Evolutionary conservation across 2,888 invertebrate genomes (phyloP).

Genomic region (Leucozona laternaria): DNA sequence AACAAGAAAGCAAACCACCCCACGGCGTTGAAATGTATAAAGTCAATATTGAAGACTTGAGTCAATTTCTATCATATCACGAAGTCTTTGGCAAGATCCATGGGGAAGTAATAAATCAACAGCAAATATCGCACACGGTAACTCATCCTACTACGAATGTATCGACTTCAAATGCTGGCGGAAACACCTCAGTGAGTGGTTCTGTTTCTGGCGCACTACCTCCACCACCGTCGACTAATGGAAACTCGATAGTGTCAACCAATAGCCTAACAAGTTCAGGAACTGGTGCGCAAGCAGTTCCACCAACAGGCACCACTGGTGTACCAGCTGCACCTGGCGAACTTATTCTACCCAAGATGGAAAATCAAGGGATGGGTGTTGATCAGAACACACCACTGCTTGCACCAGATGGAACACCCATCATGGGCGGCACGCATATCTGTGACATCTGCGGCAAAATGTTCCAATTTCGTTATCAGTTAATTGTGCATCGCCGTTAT

Average conservation of each 20-base stretch:
- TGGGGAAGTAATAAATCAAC: slow-evolving; percentile 84
- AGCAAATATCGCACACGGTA: slow-evolving; percentile 84
- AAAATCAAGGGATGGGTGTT: slow-evolving; percentile 81
- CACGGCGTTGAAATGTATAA: slow-evolving; percentile 89
- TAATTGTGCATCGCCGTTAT: slow-evolving; percentile 93
- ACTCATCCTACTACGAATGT: slow-evolving; percentile 80
- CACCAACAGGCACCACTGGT: slow-evolving; percentile 32
- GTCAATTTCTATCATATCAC: slow-evolving; percentile 93
- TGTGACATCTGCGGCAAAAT: slow-evolving; percentile 94
- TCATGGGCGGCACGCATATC: slow-evolving; percentile 87
- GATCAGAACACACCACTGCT: slow-evolving; percentile 85
- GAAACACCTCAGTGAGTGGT: slow-evolving; percentile 70
- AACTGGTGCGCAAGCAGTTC: slow-evolving; percentile 51
- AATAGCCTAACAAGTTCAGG: slow-evolving; percentile 68
- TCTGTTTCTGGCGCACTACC: slow-evolving; percentile 68
- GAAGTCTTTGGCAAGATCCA: slow-evolving; percentile 91
- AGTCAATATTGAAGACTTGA: slow-evolving; percentile 93
- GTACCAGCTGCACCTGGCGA: slow-evolving; percentile 77
- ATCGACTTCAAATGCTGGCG: slow-evolving; percentile 79
- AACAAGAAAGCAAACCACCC: slow-evolving; percentile 83
- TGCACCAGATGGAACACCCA: slow-evolving; percentile 85
- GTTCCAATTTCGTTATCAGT: slow-evolving; percentile 94
- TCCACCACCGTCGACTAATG: slow-evolving; percentile 68
- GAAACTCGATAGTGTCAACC: slow-evolving; percentile 75
- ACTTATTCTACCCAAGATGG: slow-evolving; percentile 83